phyloP scores from a whole-genome alignment of 2,113 vertebrate genomes.

The Ammodytes marinus region DNA sequence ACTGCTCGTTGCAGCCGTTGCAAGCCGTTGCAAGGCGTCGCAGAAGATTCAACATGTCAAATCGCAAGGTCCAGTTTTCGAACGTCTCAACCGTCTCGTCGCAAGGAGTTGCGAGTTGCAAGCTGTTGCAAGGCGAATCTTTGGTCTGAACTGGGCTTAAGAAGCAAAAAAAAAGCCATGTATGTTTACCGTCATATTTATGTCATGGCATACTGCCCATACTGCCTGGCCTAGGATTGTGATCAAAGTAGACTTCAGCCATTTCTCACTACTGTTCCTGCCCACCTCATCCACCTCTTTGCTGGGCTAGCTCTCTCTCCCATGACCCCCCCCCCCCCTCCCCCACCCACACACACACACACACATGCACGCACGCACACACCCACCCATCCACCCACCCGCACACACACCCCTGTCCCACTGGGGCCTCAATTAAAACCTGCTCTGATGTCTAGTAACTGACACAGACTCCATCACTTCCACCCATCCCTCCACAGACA shows the following conservation, averaged over 20 bases:
- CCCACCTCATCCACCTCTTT: constrained; percentile 30
- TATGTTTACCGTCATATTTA: neutral
- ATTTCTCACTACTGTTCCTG: constrained; percentile 32
- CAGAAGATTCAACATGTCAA: no score
- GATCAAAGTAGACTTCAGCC: constrained; percentile 13
- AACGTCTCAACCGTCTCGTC: no score
- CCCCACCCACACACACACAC: no score
- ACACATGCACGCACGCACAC: no score
- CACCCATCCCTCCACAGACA: constrained; percentile 70
- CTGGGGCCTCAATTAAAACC: constrained; percentile 80
- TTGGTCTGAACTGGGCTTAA: no score
- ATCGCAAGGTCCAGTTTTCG: no score
- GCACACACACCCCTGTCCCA: constrained; percentile 23
- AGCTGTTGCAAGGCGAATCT: no score
- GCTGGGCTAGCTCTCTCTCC: constrained; percentile 36
- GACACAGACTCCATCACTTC: constrained; percentile 81
- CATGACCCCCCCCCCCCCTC: constrained; percentile 18
- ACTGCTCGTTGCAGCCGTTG: no score
- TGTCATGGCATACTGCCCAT: neutral
- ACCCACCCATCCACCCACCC: no score
- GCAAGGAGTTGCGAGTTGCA: no score
- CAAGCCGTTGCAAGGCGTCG: no score
- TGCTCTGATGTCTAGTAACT: constrained; percentile 78
- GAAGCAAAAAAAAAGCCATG: neutral
- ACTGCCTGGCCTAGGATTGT: neutral